Conservation (phyloP, 2,797 vertebrate genomes). For the Cichlasoma orientale region DNA sequence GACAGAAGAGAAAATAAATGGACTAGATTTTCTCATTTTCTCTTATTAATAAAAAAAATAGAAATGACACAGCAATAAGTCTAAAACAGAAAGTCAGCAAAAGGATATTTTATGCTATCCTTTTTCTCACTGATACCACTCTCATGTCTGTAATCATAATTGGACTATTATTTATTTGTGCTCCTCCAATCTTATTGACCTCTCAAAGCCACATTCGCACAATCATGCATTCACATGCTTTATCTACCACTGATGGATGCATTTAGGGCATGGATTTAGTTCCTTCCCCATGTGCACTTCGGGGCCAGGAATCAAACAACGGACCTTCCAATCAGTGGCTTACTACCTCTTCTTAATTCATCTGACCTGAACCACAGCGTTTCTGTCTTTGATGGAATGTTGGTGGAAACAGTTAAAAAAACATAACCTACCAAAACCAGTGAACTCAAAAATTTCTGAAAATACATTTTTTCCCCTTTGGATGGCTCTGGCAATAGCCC, state of each 20-base stretch:
- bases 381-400: background rate
- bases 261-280: background rate
- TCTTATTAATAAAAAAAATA: constrained; percentile 10
- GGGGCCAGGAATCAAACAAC: background rate
- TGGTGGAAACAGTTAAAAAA: too few relatives aligned
- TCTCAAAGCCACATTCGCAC: too few relatives aligned
- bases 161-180: too few relatives aligned
- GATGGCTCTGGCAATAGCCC: too few relatives aligned
- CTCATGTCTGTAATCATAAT: background rate
- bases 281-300: background rate
- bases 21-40: constrained; percentile 24
- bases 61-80: background rate
- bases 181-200: too few relatives aligned
- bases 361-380: background rate
- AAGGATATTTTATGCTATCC: background rate
- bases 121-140: background rate
- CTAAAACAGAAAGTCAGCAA: constrained; percentile 3
- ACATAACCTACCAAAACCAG: background rate
- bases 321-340: background rate
- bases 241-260: background rate
- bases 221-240: background rate
- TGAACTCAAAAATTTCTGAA: background rate
- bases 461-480: too few relatives aligned
- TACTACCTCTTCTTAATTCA: background rate
- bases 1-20: constrained; percentile 27